Base-by-base conservation (phyloP, 2,888 invertebrate species). In the Mechanitis mazaeus region DNA sequence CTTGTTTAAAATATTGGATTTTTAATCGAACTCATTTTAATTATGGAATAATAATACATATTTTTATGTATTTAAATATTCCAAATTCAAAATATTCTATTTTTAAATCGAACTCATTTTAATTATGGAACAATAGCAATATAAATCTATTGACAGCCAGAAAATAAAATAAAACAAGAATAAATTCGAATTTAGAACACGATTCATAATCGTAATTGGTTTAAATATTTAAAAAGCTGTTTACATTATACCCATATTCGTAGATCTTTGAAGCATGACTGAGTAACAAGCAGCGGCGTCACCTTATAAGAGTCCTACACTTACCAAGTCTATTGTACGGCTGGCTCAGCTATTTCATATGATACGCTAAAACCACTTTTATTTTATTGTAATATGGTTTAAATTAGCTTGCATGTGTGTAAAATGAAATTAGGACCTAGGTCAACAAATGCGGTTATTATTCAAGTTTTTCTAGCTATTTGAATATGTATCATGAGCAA, bases 271-370 rank as follows among this genome's bases (percentile, higher is more conserved):
- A 68, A 66, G 70, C 66, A 60, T 64, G 65, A 58, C 65, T 64
- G 63, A 67, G 67, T 67, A 65, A 63, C 63, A 63, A 58, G 60
- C 64, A 58, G 60, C 64, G 61, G 60, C 65, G 65, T 61, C 70
- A 68, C 70, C 70, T 70, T 65, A 63, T 64, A 62, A 69, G 69
- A 64, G 66, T 65, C 67, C 62, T 69, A 65, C 63, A 68, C 70
- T 68, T 61, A 60, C 56, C 62, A 55, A 64, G 55, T 46, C 64
- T 65, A 68, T 69, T 68, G 63, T 65, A 59, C 55, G 62, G 68
- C 64, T 38, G 60, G 59, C 61, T 69, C 67, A 67, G 67, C 68
- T 61, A 56, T 64, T 62, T 47, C 31, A 33, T 33, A 11, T 20
- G 7, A 42, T 47, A 54, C 9, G 9, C 45, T 7, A 65, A 61